Evolutionary conservation across 2,113 vertebrate genomes (phyloP).

Genomic region (Carollia perspicillata): DNA sequence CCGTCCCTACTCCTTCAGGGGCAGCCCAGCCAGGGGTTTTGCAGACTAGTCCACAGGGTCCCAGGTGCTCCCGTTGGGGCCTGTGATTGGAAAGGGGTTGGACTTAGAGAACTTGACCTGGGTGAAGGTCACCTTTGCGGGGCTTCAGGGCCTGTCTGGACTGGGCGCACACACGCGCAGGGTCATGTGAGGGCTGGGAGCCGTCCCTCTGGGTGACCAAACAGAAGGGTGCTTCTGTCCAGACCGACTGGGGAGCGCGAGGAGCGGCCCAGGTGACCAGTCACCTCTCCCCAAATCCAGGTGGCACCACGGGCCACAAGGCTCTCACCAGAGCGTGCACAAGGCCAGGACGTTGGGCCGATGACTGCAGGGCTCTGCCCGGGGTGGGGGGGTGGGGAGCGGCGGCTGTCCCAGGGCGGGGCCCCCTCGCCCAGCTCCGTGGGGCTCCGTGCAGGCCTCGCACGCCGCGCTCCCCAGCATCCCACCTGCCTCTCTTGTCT

Average conservation of each 20-base stretch:
- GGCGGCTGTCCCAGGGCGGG: neutral
- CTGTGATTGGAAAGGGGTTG: neutral
- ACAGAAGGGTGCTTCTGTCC: neutral
- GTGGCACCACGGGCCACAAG: neutral
- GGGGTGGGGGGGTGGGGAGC: neutral
- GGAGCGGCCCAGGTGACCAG: neutral
- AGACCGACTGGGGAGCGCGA: neutral
- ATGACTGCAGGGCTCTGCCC: neutral
- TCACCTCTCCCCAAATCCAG: neutral
- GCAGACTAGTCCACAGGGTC: neutral
- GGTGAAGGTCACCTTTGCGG: neutral
- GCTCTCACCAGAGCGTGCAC: neutral
- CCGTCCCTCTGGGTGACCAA: neutral
- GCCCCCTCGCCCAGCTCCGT: neutral
- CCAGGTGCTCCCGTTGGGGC: neutral
- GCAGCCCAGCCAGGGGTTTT: neutral
- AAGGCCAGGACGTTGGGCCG: neutral
- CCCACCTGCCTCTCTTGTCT: neutral
- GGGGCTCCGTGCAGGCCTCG: neutral
- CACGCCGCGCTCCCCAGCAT: neutral
- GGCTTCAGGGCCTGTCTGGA: neutral
- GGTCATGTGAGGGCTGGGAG: neutral
- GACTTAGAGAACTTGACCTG: neutral
- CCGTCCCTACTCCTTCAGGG: neutral
- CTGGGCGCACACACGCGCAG: neutral